Percentiles rank a stretch among this genome's conserved stretches.
Conservation (phyloP, 2,888 invertebrate genomes). For the Cephus spinipes region DNA sequence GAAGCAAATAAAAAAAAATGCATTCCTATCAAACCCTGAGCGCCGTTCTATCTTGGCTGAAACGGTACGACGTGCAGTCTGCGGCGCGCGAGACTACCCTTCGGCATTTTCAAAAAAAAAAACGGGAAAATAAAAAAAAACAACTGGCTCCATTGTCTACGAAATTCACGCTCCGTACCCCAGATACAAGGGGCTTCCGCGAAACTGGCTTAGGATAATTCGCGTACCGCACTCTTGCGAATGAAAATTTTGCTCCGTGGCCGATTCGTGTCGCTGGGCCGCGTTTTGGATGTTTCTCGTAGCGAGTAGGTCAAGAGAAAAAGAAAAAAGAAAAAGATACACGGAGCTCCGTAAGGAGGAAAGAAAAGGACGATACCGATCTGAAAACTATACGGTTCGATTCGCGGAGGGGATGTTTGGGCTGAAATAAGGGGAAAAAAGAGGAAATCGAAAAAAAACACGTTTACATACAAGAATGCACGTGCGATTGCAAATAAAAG, state of each 20-base stretch:
- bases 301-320: not conserved
- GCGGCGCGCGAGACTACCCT: not conserved
- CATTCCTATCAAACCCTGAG: not conserved
- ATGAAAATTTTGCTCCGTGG: not conserved
- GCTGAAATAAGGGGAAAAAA: not conserved
- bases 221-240: not conserved
- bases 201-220: not conserved
- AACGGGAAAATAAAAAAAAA: not conserved
- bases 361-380: not conserved
- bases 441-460: not conserved
- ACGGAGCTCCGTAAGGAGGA: not conserved
- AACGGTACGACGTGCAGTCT: not conserved
- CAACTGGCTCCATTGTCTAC: not conserved
- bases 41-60: not conserved
- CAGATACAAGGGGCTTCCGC: not conserved
- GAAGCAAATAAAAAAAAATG: not conserved
- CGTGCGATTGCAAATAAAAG: not conserved
- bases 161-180: not conserved
- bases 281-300: not conserved
- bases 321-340: not conserved
- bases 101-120: not conserved
- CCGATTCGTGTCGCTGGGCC: not conserved
- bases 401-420: not conserved
- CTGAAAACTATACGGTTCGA: not conserved
- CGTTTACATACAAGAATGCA: not conserved